phyloP scores from a whole-genome alignment of 2,888 invertebrate genomes.

The Pristionchus mayeri region DNA sequence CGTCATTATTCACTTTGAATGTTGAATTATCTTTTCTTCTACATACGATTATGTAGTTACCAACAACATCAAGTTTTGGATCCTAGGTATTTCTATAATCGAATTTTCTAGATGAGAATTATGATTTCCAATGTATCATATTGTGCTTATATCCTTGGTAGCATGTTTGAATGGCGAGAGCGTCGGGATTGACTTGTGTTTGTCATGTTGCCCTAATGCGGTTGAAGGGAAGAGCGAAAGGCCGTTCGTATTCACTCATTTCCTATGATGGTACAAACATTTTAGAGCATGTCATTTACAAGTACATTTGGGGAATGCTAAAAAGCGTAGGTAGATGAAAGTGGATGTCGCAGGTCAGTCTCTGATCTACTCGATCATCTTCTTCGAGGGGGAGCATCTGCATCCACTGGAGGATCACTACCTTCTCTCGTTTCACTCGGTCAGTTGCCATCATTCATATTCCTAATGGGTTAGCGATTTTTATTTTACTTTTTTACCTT shows the following conservation, averaged over 20 bases:
- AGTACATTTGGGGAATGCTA: too few relatives aligned
- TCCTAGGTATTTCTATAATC: neutral
- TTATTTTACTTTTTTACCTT: too few relatives aligned
- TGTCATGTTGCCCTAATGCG: slow-evolving; percentile 3
- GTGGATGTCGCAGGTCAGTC: slow-evolving; percentile 18
- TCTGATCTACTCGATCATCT: slow-evolving; percentile 45
- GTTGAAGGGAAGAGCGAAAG: neutral
- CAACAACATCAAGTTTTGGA: neutral
- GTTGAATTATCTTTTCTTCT: neutral
- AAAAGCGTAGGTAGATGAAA: too few relatives aligned
- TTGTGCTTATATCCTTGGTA: neutral
- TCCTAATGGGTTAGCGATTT: too few relatives aligned
- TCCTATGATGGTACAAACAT: too few relatives aligned
- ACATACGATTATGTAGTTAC: too few relatives aligned
- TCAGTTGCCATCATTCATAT: too few relatives aligned
- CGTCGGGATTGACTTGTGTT: neutral
- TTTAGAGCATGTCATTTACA: too few relatives aligned
- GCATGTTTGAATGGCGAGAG: neutral
- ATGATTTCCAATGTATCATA: neutral
- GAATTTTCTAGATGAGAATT: neutral
- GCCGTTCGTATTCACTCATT: too few relatives aligned
- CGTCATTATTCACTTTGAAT: neutral
- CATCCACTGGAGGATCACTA: slow-evolving; percentile 14
- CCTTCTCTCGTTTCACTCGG: slow-evolving; percentile 33
- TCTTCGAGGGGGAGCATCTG: slow-evolving; percentile 17